Conservation (phyloP, 2,888 invertebrate genomes). For the Conchocele bisecta region DNA sequence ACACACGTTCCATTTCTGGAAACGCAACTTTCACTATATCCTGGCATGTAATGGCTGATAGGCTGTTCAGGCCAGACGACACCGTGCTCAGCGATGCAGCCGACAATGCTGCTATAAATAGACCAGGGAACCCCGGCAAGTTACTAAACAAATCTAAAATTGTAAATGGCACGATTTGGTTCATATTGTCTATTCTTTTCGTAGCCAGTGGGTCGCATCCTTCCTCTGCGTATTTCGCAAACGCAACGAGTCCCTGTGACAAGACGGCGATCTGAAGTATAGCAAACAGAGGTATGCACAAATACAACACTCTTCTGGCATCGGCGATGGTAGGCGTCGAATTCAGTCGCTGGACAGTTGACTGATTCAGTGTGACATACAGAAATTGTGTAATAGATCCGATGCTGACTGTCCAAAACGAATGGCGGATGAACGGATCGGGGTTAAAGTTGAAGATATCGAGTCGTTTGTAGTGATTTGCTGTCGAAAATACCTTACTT, state of each 20-base stretch:
- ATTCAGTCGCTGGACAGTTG: constrained; percentile 31
- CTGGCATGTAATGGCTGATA: constrained; percentile 42
- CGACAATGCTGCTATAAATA: constrained; percentile 45
- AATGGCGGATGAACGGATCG: constrained; percentile 32
- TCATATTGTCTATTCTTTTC: constrained; percentile 24
- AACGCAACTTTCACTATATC: constrained; percentile 43
- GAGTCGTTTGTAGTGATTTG: constrained; percentile 15
- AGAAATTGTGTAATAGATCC: constrained; percentile 23
- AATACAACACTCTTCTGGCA: constrained; percentile 19
- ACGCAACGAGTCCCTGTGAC: constrained; percentile 31
- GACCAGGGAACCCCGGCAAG: constrained; percentile 39
- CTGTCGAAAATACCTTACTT: neutral
- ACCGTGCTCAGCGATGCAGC: constrained; percentile 45
- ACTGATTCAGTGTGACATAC: constrained; percentile 25
- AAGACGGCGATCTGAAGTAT: constrained; percentile 20
- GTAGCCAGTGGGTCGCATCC: constrained; percentile 46
- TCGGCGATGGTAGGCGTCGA: constrained; percentile 14
- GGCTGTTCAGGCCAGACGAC: constrained; percentile 41
- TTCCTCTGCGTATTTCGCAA: constrained; percentile 24
- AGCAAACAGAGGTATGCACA: constrained; percentile 18
- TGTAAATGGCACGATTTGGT: constrained; percentile 37
- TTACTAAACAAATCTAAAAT: constrained; percentile 36
- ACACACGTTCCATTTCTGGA: too few relatives aligned
- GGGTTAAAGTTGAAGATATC: constrained; percentile 22
- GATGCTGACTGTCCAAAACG: constrained; percentile 34